phyloP scores from a whole-genome alignment of 2,113 vertebrate species.

The Platycercus adscitus region DNA sequence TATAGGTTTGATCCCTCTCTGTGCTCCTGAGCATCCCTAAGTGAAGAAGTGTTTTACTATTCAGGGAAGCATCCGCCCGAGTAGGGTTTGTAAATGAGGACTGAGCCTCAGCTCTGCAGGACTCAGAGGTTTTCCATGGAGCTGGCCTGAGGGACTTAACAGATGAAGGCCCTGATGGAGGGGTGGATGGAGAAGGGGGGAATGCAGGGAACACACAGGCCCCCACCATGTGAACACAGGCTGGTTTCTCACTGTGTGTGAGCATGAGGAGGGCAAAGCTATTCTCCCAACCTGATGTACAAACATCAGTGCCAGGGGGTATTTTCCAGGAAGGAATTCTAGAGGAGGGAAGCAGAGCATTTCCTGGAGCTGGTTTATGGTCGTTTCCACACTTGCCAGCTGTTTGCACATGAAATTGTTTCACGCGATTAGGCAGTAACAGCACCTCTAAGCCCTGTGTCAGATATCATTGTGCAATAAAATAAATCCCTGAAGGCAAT shows the following conservation, averaged over 20 bases:
- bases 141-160: not conserved
- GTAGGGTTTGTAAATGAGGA: not conserved
- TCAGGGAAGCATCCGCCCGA: not conserved
- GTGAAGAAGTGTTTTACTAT: not conserved
- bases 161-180: not conserved
- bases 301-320: not conserved
- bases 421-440: constrained; percentile 76
- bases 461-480: constrained; percentile 74
- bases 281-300: not conserved
- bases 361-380: constrained; percentile 1
- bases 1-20: not conserved
- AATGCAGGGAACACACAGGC: not conserved
- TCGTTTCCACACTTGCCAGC: constrained; percentile 1
- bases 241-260: accelerated
- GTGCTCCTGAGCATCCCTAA: not conserved
- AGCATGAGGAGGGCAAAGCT: not conserved
- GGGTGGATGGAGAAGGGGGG: not conserved
- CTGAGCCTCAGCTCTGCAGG: not conserved
- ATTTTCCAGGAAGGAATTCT: not conserved
- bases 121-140: not conserved
- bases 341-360: not conserved
- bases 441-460: constrained; percentile 74
- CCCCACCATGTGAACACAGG: not conserved
- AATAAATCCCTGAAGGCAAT: constrained; percentile 71
- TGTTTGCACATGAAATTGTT: constrained; percentile 72